Conservation (phyloP, 2,888 invertebrate species). For the Thymelicus sylvestris region DNA sequence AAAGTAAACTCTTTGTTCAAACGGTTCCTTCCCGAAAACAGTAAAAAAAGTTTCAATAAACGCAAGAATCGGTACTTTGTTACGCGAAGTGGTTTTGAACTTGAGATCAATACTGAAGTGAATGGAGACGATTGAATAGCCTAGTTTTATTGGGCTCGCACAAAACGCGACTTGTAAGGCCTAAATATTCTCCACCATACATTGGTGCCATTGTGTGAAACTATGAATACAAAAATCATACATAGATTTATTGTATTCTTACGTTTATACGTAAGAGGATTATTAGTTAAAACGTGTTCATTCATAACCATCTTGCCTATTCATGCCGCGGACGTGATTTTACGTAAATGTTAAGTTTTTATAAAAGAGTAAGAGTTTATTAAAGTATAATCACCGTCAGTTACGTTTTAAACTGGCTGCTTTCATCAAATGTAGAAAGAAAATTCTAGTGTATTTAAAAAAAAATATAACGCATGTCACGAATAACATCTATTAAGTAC, state of each 20-base stretch:
- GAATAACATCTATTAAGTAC: too few species aligned
- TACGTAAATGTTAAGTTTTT: conserved; percentile 5
- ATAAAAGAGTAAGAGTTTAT: too few species aligned
- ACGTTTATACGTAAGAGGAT: conserved; percentile 23
- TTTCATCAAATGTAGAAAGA: too few species aligned
- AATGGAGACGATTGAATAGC: conserved; percentile 43
- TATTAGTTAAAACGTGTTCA: conserved; percentile 21
- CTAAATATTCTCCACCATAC: conserved; percentile 15
- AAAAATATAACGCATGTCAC: too few species aligned
- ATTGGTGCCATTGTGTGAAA: conserved; percentile 24
- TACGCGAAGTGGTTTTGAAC: conserved; percentile 39
- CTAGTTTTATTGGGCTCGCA: conserved; percentile 39
- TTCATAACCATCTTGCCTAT: conserved; percentile 20
- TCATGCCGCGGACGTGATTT: conserved; percentile 19
- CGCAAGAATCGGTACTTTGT: conserved; percentile 24
- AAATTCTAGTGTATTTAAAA: too few species aligned
- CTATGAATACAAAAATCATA: conserved; percentile 11
- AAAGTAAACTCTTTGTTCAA: not conserved
- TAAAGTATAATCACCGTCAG: too few species aligned
- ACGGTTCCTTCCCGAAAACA: not conserved
- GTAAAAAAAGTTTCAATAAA: conserved; percentile 17
- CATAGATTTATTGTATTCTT: conserved; percentile 16
- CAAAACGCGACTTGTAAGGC: conserved; percentile 18
- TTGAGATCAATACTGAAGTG: conserved; percentile 53
- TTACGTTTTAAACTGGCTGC: too few species aligned